phyloP scores from a whole-genome alignment of 2,113 vertebrate species.

The Gnathochromis pfefferi region DNA sequence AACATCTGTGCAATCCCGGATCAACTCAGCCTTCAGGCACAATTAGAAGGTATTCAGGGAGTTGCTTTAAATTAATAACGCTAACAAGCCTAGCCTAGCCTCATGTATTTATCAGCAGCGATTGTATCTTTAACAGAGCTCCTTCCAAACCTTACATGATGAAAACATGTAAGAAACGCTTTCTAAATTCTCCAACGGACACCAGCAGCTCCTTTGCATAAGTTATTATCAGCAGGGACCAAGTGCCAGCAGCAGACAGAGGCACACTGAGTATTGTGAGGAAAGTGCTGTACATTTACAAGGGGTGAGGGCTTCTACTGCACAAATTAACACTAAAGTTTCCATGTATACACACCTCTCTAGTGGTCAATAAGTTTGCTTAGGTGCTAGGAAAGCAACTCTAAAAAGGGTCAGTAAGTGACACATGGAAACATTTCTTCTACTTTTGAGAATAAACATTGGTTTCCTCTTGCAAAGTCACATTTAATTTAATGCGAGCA shows the following conservation, averaged over 20 bases:
- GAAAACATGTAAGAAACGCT: not conserved
- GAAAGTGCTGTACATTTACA: slow-evolving; percentile 2
- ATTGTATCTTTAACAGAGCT: not conserved
- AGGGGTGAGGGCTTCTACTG: slow-evolving; percentile 1
- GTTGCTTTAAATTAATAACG: not conserved
- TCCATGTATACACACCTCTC: not conserved
- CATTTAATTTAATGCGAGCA: not conserved
- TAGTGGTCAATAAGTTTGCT: not conserved
- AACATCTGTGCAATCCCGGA: not conserved
- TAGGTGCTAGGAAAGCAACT: not conserved
- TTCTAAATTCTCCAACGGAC: not conserved
- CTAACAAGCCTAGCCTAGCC: not conserved
- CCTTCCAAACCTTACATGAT: not conserved
- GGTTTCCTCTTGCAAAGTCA: not conserved
- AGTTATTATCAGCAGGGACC: not conserved
- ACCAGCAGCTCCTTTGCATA: not conserved
- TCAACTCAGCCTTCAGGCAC: not conserved
- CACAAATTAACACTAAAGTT: slow-evolving; percentile 2
- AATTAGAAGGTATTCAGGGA: not conserved
- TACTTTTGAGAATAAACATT: not conserved
- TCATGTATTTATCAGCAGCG: not conserved
- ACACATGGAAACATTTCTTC: not conserved
- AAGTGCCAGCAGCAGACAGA: not conserved
- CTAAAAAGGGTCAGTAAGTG: not conserved
- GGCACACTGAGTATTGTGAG: not conserved